Conservation (phyloP, 1,140 invertebrate genomes). For the Saccostrea glomerata region DNA sequence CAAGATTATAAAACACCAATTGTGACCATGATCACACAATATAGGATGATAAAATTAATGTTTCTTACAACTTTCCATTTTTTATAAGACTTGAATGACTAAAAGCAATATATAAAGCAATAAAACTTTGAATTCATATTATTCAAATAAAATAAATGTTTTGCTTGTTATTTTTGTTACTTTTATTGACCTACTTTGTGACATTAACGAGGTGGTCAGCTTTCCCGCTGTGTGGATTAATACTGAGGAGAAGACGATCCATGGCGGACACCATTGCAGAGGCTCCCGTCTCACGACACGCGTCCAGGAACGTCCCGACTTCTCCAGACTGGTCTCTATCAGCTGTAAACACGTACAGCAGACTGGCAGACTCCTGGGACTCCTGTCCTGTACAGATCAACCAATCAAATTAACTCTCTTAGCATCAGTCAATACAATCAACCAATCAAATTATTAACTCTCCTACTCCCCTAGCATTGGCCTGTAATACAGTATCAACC, state of each 20-base stretch:
- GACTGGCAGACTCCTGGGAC: conserved; percentile 83
- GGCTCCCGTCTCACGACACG: conserved; percentile 79
- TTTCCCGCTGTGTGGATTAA: conserved; percentile 87
- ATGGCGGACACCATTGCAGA: conserved; percentile 85
- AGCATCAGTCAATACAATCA: too few relatives aligned
- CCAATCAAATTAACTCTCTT: neutral
- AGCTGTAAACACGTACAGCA: conserved; percentile 87
- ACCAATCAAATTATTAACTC: too few relatives aligned
- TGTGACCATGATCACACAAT: too few relatives aligned
- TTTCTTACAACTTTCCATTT: too few relatives aligned
- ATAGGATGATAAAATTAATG: neutral
- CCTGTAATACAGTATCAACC: too few relatives aligned
- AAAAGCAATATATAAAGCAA: neutral
- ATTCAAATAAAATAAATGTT: neutral
- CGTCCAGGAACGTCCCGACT: conserved; percentile 84
- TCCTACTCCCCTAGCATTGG: too few relatives aligned
- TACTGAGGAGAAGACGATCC: conserved; percentile 89
- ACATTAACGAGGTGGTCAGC: conserved; percentile 91
- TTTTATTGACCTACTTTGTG: neutral
- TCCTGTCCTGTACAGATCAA: conserved; percentile 80
- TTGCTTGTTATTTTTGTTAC: neutral
- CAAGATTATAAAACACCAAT: conserved; percentile 40
- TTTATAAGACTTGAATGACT: neutral
- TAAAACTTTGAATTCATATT: neutral
- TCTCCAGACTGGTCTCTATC: conserved; percentile 83